Conservation (phyloP, 2,888 invertebrate genomes). For the Leptogaster cylindrica region DNA sequence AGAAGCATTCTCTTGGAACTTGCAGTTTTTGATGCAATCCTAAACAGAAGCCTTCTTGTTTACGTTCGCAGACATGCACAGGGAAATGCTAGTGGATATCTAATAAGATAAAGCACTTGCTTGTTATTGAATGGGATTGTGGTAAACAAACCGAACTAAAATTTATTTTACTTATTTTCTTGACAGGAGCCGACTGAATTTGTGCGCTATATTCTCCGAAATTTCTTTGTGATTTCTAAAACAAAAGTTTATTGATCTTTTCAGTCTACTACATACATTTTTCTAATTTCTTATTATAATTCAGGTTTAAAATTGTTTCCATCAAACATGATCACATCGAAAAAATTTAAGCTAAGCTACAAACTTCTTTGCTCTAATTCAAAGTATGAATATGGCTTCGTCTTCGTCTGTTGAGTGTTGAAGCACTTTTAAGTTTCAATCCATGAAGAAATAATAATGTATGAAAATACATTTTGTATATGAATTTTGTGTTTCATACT, state of each 20-base stretch:
- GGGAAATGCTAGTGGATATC: not conserved
- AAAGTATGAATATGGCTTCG: too few species aligned
- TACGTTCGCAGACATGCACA: conserved; percentile 14
- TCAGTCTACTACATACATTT: too few species aligned
- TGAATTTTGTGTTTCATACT: too few species aligned
- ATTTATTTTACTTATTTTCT: conserved; percentile 6
- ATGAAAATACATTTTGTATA: too few species aligned
- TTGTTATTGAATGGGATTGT: conserved; percentile 21
- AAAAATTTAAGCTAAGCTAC: too few species aligned
- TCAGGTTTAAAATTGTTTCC: too few species aligned
- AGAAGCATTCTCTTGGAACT: conserved; percentile 13
- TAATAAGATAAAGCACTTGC: conserved; percentile 19
- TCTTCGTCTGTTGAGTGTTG: too few species aligned
- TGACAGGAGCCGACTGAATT: not conserved
- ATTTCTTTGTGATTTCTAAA: not conserved
- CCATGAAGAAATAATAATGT: too few species aligned
- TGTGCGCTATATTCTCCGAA: not conserved
- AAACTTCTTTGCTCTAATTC: too few species aligned
- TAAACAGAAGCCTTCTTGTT: conserved; percentile 27
- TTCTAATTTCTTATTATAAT: too few species aligned
- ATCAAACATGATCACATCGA: too few species aligned
- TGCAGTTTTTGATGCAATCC: conserved; percentile 25
- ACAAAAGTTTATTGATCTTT: conserved; percentile 1
- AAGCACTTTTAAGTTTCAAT: too few species aligned
- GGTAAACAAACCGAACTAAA: not conserved